Evolutionary conservation across 2,797 vertebrate species (phyloP).

Genomic region (Epinephelus awoara): DNA sequence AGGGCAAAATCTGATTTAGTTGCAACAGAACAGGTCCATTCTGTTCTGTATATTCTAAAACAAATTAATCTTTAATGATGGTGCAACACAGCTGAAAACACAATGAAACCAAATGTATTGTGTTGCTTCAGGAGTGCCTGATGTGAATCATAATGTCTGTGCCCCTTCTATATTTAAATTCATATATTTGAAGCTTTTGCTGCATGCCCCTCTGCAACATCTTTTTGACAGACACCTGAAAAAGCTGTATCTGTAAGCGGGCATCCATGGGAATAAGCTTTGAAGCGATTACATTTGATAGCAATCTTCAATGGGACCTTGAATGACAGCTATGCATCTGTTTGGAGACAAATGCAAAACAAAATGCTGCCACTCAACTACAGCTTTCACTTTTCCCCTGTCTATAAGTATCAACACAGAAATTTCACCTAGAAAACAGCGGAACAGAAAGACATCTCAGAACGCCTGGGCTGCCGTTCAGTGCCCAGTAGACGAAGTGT

Average conservation of each 20-base stretch:
- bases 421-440: constrained; percentile 73
- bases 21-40: neutral
- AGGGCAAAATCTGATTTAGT: neutral
- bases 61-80: constrained; percentile 44
- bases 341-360: constrained; percentile 87
- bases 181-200: constrained; percentile 79
- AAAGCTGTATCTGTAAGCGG: constrained; percentile 84
- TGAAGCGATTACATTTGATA: constrained; percentile 87
- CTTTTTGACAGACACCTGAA: constrained; percentile 87
- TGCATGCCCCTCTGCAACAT: constrained; percentile 75
- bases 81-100: constrained; percentile 46
- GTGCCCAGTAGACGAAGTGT: constrained; percentile 68
- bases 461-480: constrained; percentile 53
- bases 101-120: constrained; percentile 46
- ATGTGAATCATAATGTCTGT: constrained; percentile 75
- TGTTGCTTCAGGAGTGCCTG: constrained; percentile 71
- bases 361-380: constrained; percentile 86
- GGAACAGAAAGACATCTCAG: constrained; percentile 64
- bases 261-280: constrained; percentile 87
- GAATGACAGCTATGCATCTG: constrained; percentile 89
- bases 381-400: constrained; percentile 69
- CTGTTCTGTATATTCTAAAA: neutral
- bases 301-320: constrained; percentile 87
- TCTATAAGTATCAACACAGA: constrained; percentile 73
- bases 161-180: constrained; percentile 85